These are phyloP conservation scores for Zelleria hepariella DNA, from an alignment of 2,888 invertebrate species.

Conservation along the genomic window DNA sequence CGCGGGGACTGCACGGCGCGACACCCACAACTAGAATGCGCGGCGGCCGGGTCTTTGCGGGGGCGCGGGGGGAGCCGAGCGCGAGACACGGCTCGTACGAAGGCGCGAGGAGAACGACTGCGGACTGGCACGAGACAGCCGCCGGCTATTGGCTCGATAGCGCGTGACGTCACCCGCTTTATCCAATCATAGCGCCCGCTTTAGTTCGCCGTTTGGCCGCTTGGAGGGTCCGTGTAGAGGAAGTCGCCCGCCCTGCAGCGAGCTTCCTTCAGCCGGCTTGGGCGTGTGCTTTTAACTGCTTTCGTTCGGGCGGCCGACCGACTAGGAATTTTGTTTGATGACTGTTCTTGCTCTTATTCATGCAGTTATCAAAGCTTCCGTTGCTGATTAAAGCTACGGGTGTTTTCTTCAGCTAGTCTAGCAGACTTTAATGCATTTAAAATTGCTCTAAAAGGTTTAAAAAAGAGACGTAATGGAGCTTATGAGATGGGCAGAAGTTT, in stretches of 20 bases:
- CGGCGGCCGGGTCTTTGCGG: slow-evolving; percentile 51
- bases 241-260: slow-evolving; percentile 49
- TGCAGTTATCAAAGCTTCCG: too few species aligned
- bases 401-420: too few species aligned
- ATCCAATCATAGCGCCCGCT: slow-evolving; percentile 40
- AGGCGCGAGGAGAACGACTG: slow-evolving; percentile 53
- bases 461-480: not conserved
- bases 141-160: slow-evolving; percentile 54
- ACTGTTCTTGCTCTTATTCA: too few species aligned
- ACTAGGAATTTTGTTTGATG: slow-evolving; percentile 15
- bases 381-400: too few species aligned
- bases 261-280: slow-evolving; percentile 59
- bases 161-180: slow-evolving; percentile 52
- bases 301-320: slow-evolving; percentile 57
- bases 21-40: slow-evolving; percentile 71
- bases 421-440: too few species aligned
- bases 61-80: slow-evolving; percentile 47
- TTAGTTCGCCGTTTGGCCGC: slow-evolving; percentile 36
- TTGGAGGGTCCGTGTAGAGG: slow-evolving; percentile 47
- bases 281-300: slow-evolving; percentile 62
- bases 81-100: slow-evolving; percentile 66
- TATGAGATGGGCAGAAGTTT: not conserved
- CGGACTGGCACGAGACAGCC: slow-evolving; percentile 54
- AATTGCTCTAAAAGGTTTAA: too few species aligned
- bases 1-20: slow-evolving; percentile 69